These are phyloP conservation scores for Idaea biselata DNA, from an alignment of 2,888 invertebrate species.

Conservation along the genomic window DNA sequence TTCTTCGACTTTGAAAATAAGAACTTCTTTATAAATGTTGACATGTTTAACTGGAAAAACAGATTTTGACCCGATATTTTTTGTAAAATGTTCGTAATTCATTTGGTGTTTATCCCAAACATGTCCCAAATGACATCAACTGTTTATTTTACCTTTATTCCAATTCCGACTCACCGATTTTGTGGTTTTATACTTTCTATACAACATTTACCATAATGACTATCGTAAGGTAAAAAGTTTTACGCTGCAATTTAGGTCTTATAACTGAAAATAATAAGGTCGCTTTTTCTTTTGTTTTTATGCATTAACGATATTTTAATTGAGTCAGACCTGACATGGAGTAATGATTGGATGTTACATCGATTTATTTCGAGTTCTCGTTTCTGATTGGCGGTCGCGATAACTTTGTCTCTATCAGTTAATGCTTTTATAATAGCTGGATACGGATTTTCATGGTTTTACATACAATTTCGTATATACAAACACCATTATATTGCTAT, in stretches of 20 bases:
- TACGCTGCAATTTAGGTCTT: conserved; percentile 46
- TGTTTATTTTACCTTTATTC: conserved; percentile 78
- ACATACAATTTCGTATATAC: conserved; percentile 15
- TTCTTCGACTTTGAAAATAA: too few relatives aligned
- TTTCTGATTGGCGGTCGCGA: conserved; percentile 78
- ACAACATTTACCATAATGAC: conserved; percentile 77
- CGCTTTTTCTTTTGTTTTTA: conserved; percentile 49
- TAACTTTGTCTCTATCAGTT: conserved; percentile 75
- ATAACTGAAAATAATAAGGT: conserved; percentile 46
- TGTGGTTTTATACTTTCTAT: conserved; percentile 76
- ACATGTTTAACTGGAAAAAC: too few relatives aligned
- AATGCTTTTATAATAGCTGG: conserved; percentile 73
- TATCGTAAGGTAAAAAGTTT: conserved; percentile 61
- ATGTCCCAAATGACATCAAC: conserved; percentile 58
- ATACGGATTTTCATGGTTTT: conserved; percentile 52
- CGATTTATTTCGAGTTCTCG: conserved; percentile 80
- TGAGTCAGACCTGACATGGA: conserved; percentile 79
- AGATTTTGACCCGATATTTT: neutral
- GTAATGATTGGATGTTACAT: conserved; percentile 80
- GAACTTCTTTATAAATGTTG: too few relatives aligned
- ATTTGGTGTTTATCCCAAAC: conserved; percentile 33
- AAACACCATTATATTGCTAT: neutral
- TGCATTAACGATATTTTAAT: conserved; percentile 80
- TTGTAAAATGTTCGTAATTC: neutral
- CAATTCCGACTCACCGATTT: conserved; percentile 78